Evolutionary conservation across 2,113 vertebrate genomes (phyloP).

Genomic region (Isurus oxyrinchus): DNA sequence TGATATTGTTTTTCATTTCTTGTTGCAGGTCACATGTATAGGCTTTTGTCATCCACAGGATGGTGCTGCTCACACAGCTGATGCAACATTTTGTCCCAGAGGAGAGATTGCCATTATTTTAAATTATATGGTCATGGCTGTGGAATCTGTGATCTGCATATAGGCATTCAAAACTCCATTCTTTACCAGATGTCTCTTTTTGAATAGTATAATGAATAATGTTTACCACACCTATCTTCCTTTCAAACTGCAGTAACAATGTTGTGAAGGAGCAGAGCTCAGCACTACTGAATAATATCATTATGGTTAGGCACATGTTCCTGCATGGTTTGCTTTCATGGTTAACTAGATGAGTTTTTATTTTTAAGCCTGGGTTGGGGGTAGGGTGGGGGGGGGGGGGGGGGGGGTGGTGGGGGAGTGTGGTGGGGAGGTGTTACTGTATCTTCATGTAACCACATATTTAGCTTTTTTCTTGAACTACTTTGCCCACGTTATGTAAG

Average conservation of each 20-base stretch:
- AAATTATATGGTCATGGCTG: not conserved
- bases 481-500: not conserved
- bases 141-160: not conserved
- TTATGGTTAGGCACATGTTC: not conserved
- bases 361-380: not conserved
- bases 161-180: not conserved
- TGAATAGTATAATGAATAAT: not conserved
- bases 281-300: not conserved
- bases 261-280: no score
- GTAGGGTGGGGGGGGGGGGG: no score
- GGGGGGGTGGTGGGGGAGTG: no score
- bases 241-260: not conserved
- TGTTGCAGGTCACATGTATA: not conserved
- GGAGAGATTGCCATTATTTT: not conserved
- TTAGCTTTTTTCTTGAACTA: no score
- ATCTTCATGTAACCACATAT: not conserved
- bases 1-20: not conserved
- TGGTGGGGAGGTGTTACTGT: not conserved
- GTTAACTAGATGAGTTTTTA: not conserved
- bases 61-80: slow-evolving; percentile 27
- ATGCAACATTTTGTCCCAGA: not conserved
- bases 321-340: slow-evolving; percentile 13
- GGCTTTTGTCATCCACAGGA: not conserved
- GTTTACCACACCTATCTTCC: not conserved
- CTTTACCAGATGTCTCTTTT: not conserved